Evolutionary conservation across 2,113 vertebrate genomes (phyloP).

Genomic region (Cepphus grylle): DNA sequence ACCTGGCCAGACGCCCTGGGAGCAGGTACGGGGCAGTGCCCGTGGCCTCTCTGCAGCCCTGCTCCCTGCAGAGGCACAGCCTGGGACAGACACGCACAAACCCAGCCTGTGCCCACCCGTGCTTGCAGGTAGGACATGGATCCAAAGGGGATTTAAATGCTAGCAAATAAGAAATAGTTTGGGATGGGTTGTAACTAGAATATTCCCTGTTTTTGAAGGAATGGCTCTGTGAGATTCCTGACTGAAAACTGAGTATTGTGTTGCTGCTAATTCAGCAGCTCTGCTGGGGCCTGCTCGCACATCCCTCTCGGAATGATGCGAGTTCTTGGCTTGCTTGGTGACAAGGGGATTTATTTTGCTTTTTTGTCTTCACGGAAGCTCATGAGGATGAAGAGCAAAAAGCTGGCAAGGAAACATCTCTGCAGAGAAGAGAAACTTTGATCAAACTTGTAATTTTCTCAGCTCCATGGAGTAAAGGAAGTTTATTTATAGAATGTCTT

Average conservation of each 20-base stretch:
- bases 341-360: not conserved
- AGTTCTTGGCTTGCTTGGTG: not conserved
- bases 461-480: not conserved
- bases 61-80: not conserved
- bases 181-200: not conserved
- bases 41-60: not conserved
- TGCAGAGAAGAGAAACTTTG: slow-evolving; percentile 10
- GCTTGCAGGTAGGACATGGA: accelerated
- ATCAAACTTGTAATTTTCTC: slow-evolving; percentile 12
- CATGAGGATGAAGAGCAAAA: not conserved
- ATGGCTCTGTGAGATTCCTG: not conserved
- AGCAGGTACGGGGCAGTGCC: not conserved
- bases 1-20: not conserved
- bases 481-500: not conserved
- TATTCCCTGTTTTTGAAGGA: not conserved
- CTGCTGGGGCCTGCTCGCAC: not conserved
- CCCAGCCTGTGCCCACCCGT: not conserved
- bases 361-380: not conserved
- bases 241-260: not conserved
- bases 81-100: accelerated
- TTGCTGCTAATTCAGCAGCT: not conserved
- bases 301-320: accelerated
- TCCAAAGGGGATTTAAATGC: not conserved
- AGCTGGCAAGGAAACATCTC: not conserved
- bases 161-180: not conserved